Base-by-base conservation (phyloP, 2,888 invertebrate species). In the Matsumyia berberina region DNA sequence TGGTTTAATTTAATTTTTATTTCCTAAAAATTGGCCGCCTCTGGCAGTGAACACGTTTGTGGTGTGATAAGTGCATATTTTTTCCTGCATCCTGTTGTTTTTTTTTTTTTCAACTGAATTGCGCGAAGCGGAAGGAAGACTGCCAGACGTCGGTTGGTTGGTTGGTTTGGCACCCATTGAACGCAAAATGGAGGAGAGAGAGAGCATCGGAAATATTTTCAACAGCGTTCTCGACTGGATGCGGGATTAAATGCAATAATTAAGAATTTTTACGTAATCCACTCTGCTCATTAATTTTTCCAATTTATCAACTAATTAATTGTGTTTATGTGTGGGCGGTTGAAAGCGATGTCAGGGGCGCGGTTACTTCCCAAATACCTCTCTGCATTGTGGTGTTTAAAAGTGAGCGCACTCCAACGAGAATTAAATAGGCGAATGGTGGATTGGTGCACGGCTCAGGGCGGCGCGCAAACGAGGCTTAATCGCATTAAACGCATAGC, bases 1-100 rank as follows among this genome's bases (percentile, higher is more conserved):
- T 80, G 81, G 80, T 86, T 86, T 81, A 86, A 86, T 86, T 80
- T 86, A 86, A 81, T 81, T 86, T 86, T 86, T 76, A 77, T 81
- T 67, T 81, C 81, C 76, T 67, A 81, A 85, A 80, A 85, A 85
- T 76, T 85, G 85, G 74, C 73, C n/a, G 69, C 73, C 80, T 58
- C 64, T 74, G 62, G 73, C 85, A 60, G 31, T 44, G 44, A 69
- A 74, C 70, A 74, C 69, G 53, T 70, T 70, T 69, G 67, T 62
- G 42, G 67, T 67, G 19, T 79, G 67, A 37, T 80, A 66, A 76
- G 73, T 67, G 55, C 53, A 39, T 15, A n/a, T 12, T 57, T 46
- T 70, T 62, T 55, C 64, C 44, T 31, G 4, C 31, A 12, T 15
- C 8, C 44, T 24, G 37, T 55, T 12, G 9, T 57, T 31, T 55